Percentiles rank a stretch among this genome's conserved stretches.
Conservation (phyloP, 2,888 invertebrate species). For the Plagodis dolabraria region DNA sequence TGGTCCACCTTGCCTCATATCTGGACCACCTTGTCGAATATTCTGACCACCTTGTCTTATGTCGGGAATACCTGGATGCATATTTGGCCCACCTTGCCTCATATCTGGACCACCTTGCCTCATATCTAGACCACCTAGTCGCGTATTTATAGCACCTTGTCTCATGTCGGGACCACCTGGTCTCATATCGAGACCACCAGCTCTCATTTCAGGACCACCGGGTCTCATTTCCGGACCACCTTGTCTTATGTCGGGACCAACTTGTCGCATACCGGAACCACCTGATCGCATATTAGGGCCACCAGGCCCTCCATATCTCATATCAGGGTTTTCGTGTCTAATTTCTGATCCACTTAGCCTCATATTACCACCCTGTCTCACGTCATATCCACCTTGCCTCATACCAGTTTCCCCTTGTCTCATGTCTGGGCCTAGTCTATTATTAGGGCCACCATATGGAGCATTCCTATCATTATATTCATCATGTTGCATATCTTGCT, state of each 20-base stretch:
- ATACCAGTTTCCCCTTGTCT: slow-evolving; percentile 13
- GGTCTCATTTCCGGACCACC: slow-evolving; percentile 62
- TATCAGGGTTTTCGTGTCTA: slow-evolving; percentile 48
- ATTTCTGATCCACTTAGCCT: slow-evolving; percentile 59
- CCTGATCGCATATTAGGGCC: slow-evolving; percentile 18
- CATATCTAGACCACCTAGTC: slow-evolving; percentile 23
- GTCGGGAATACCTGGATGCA: slow-evolving; percentile 17
- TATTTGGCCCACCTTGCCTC: slow-evolving; percentile 21
- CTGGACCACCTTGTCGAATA: slow-evolving; percentile 20
- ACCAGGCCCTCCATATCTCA: slow-evolving; percentile 10
- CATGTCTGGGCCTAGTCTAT: slow-evolving; percentile 11
- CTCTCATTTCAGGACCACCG: slow-evolving; percentile 42
- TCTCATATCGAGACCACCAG: slow-evolving; percentile 9
- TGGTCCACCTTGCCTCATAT: slow-evolving; percentile 19
- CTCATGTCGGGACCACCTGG: slow-evolving; percentile 14
- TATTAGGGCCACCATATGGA: slow-evolving; percentile 11
- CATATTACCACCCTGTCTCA: slow-evolving; percentile 21
- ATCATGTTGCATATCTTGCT: slow-evolving; percentile 7
- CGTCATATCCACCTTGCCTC: slow-evolving; percentile 39
- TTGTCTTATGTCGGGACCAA: slow-evolving; percentile 31
- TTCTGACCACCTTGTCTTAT: slow-evolving; percentile 22
- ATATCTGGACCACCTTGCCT: slow-evolving; percentile 26
- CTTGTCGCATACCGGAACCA: slow-evolving; percentile 16
- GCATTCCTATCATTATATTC: slow-evolving; percentile 6
- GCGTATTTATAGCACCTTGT: slow-evolving; percentile 3